Evolutionary conservation across 2,113 vertebrate genomes (phyloP).

Genomic region (Chaetops frenatus): DNA sequence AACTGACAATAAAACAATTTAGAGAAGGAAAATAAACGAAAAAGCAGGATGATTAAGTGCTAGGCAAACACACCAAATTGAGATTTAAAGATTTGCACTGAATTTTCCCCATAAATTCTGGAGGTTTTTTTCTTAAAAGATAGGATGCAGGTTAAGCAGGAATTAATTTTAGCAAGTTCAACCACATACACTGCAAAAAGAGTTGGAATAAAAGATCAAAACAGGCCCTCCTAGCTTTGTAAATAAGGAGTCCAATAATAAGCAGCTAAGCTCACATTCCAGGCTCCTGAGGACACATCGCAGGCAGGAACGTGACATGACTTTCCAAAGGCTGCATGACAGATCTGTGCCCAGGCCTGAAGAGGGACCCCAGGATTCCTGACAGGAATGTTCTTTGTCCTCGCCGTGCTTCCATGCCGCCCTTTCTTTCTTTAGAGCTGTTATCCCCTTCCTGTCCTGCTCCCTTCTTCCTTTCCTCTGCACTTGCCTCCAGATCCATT

Average conservation of each 20-base stretch:
- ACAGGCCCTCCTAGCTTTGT: slow-evolving; percentile 4
- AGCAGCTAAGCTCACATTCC: slow-evolving; percentile 41
- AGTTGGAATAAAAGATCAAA: slow-evolving; percentile 46
- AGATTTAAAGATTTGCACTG: background rate
- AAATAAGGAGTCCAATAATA: slow-evolving; percentile 36
- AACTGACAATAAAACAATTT: background rate
- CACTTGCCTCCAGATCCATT: background rate
- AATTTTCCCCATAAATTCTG: background rate
- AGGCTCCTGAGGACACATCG: slow-evolving; percentile 31
- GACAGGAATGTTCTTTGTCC: background rate
- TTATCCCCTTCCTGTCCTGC: background rate
- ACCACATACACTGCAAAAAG: background rate
- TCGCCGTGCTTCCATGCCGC: background rate
- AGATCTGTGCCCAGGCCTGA: slow-evolving; percentile 18
- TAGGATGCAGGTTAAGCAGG: background rate
- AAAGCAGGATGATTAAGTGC: background rate
- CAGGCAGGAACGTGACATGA: slow-evolving; percentile 35
- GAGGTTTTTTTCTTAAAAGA: background rate
- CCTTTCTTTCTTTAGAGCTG: background rate
- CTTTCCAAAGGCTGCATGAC: slow-evolving; percentile 40
- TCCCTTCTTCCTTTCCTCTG: background rate
- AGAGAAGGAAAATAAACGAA: background rate
- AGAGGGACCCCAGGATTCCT: background rate
- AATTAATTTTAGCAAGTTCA: slow-evolving; percentile 28
- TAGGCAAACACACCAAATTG: background rate